These are phyloP conservation scores for Aspiorhynchus laticeps DNA, from an alignment of 2,113 vertebrate species.

Conservation along the genomic window DNA sequence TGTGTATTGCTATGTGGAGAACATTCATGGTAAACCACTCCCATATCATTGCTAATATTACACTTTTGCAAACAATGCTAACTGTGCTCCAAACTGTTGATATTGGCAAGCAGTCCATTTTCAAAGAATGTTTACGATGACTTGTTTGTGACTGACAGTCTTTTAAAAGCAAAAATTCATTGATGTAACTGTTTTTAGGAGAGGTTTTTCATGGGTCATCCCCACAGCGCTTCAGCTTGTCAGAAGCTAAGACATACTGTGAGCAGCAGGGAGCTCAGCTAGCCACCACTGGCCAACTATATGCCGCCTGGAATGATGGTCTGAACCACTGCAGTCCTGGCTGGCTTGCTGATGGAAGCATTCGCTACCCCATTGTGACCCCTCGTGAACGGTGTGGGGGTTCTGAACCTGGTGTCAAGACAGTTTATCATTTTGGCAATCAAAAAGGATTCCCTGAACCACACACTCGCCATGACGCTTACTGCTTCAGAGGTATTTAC, in stretches of 20 bases:
- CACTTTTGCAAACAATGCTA: not conserved
- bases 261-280: conserved; percentile 75
- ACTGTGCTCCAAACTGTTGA: not conserved
- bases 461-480: conserved; percentile 82
- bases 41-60: not conserved
- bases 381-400: conserved; percentile 89
- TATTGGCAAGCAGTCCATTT: not conserved
- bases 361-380: conserved; percentile 89
- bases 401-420: conserved; percentile 85
- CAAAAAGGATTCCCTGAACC: conserved; percentile 91
- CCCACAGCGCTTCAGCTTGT: conserved; percentile 79
- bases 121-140: not conserved
- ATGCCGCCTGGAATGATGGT: conserved; percentile 87
- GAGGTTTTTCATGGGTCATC: conserved; percentile 82
- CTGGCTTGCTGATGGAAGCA: conserved; percentile 91
- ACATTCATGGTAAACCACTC: conserved; percentile 79
- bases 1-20: conserved; percentile 91
- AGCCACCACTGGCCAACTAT: conserved; percentile 86
- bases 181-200: conserved; percentile 69
- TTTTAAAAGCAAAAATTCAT: not conserved
- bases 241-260: conserved; percentile 82
- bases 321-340: conserved; percentile 90
- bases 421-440: conserved; percentile 88
- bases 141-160: not conserved
- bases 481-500: conserved; percentile 87